Evolutionary conservation across 2,888 invertebrate genomes (phyloP), one percentile per base, ranked within the genome.

Genomic region (Desoria tigrina): DNA sequence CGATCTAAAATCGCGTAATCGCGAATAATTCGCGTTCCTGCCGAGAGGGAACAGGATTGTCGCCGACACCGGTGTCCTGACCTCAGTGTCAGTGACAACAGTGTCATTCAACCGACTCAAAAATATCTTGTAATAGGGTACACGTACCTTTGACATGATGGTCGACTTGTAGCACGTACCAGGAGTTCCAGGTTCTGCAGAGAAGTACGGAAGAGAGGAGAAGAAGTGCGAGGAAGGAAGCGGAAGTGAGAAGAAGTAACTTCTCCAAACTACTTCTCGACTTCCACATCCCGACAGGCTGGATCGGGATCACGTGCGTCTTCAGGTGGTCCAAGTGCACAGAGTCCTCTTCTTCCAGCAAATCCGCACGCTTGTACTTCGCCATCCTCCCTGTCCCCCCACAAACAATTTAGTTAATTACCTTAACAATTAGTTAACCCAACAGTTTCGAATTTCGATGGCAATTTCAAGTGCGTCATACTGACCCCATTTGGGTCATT

Each of bases 351-450:
- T 75, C 75, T 65, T 75, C 74, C 27, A 71, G 61, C 58, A 75
- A 58, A 32, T 75, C 75, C 42, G 75, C 75, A 60, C 75, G 70
- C 67, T 74, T 74, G 62, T 75, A 75, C 61, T 74, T 75, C 57
- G 75, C 75, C 75, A 75, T 75, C 51, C 69, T 69, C 60, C 71
- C 68, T 68, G 61, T 53, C 42, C 63, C 59, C 27, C 37, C 51
- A 58, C 24, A 4, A 32, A 7, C 32, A 32, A 32, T 32, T 32
- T 32, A 32, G 6, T 51, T 51, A 49, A 16, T 51, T 16, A 45
- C 7, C 16, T n/a, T n/a, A 45, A 9, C 16, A 4, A 18, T 45
- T 45, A 45, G 4, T 18, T 6, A 45, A 21, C 45, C 16, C 45
- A 32, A 32, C 4, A 32, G 32, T 32, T 11, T 7, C 32, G 32